phyloP scores from a whole-genome alignment of 2,797 vertebrate species.

The Galagoides demidoff region DNA sequence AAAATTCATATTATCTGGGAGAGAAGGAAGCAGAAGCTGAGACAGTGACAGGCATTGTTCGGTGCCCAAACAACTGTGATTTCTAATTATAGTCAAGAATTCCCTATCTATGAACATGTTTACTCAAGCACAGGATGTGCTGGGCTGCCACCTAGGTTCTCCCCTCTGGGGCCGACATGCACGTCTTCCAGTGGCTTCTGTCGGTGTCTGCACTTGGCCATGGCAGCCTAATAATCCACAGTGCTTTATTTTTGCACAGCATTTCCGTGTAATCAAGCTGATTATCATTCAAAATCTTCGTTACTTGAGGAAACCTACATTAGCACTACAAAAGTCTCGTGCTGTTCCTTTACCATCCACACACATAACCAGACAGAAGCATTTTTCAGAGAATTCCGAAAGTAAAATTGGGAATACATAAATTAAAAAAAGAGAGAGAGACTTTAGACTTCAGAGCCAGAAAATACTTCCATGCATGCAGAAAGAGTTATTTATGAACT shows the following conservation, averaged over 20 bases:
- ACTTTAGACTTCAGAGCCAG: not conserved
- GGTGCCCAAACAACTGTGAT: not conserved
- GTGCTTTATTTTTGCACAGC: not conserved
- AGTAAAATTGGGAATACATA: not conserved
- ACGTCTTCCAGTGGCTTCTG: rapidly evolving
- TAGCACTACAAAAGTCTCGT: not conserved
- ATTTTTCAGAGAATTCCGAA: constrained; percentile 17
- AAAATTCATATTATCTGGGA: not conserved
- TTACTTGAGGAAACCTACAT: not conserved
- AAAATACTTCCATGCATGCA: constrained; percentile 35
- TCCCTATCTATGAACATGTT: not conserved
- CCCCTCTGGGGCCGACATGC: rapidly evolving
- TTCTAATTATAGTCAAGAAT: not conserved
- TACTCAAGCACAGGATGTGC: not conserved
- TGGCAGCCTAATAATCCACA: not conserved
- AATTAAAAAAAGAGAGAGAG: not conserved
- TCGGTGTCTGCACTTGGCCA: rapidly evolving
- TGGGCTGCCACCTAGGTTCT: not conserved
- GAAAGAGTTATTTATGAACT: constrained; percentile 37
- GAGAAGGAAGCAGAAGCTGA: not conserved
- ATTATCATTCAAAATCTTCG: not conserved
- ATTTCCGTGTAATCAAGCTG: not conserved
- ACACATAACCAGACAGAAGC: not conserved
- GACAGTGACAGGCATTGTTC: not conserved
- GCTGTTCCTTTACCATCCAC: not conserved